Conservation (phyloP, 2,888 invertebrate species). For the Lithophane socia region DNA sequence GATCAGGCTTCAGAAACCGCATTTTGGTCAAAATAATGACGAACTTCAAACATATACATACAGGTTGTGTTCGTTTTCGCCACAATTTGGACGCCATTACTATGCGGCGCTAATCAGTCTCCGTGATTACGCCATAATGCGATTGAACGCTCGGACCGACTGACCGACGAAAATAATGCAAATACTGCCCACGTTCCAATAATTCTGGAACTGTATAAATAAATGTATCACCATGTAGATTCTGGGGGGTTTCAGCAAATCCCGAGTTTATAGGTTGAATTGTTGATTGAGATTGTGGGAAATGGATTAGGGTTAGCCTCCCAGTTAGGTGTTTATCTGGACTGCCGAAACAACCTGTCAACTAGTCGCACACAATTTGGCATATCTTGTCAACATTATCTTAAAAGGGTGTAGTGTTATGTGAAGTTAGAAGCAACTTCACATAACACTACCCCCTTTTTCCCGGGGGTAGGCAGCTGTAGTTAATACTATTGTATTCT, state of each 20-base stretch:
- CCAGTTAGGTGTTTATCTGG: not conserved
- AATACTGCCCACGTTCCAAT: slow-evolving; percentile 68
- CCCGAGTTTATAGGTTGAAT: not conserved
- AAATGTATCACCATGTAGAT: slow-evolving; percentile 40
- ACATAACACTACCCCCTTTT: not conserved
- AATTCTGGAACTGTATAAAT: slow-evolving; percentile 50
- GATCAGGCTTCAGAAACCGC: not conserved
- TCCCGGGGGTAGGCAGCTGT: not conserved
- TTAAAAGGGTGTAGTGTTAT: too few relatives aligned
- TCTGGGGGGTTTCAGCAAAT: slow-evolving; percentile 23
- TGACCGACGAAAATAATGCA: slow-evolving; percentile 79
- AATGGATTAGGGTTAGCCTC: slow-evolving; percentile 9
- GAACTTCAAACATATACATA: slow-evolving; percentile 42
- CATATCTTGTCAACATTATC: not conserved
- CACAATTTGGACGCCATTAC: slow-evolving; percentile 76
- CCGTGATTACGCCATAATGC: slow-evolving; percentile 85
- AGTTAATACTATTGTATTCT: too few relatives aligned
- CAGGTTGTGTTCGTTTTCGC: slow-evolving; percentile 57
- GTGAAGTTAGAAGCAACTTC: too few relatives aligned
- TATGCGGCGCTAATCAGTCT: slow-evolving; percentile 83
- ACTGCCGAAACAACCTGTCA: not conserved
- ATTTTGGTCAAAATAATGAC: slow-evolving; percentile 20
- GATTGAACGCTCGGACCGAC: slow-evolving; percentile 73
- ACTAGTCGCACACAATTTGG: not conserved
- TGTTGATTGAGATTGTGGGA: slow-evolving; percentile 23